Conservation (phyloP, 2,113 vertebrate species). For the Corydoras maculifer region DNA sequence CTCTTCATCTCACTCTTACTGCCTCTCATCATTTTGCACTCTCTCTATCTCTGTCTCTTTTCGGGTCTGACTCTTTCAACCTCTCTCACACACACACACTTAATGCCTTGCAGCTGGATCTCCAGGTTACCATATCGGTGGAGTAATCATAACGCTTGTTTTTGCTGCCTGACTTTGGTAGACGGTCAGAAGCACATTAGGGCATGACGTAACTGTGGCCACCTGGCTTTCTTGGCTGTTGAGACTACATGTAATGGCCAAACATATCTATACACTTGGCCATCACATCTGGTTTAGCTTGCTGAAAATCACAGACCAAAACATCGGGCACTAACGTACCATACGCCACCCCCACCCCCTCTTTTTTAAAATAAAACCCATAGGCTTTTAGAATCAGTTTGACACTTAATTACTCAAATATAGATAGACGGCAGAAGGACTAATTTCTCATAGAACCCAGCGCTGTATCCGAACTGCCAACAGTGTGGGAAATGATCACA, state of each 20-base stretch:
- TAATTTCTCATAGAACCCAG: too few relatives aligned
- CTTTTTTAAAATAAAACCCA: too few relatives aligned
- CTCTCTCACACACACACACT: background rate
- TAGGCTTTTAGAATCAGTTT: too few relatives aligned
- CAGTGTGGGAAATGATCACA: too few relatives aligned
- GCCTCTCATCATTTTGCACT: background rate
- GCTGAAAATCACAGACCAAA: too few relatives aligned
- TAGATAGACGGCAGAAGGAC: too few relatives aligned
- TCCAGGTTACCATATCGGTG: slow-evolving; percentile 1
- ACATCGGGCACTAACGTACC: too few relatives aligned
- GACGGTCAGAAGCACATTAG: background rate
- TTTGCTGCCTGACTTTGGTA: slow-evolving; percentile 13
- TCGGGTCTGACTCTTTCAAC: background rate
- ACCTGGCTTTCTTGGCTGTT: background rate
- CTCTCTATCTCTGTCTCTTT: background rate
- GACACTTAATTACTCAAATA: too few relatives aligned
- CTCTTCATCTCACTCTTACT: background rate
- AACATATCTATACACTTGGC: slow-evolving; percentile 1
- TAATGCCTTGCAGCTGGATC: slow-evolving; percentile 25
- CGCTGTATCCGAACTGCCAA: too few relatives aligned
- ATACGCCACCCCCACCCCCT: too few relatives aligned
- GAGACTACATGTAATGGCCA: background rate
- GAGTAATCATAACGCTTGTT: slow-evolving; percentile 3
- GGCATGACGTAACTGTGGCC: background rate
- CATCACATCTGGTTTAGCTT: too few relatives aligned